Base-by-base conservation (phyloP, 2,888 invertebrate genomes). In the Drosophila heteroneura region DNA sequence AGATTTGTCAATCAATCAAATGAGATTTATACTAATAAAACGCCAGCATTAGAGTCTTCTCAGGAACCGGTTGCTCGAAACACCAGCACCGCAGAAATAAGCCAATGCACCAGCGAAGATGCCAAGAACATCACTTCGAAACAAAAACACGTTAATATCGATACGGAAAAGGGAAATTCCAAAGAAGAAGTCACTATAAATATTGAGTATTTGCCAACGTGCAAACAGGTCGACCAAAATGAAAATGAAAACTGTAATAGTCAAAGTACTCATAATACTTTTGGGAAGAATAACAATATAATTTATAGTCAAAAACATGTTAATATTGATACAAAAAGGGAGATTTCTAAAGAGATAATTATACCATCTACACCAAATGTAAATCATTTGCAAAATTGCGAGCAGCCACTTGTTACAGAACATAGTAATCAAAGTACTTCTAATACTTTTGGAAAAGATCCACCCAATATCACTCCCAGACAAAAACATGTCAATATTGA, bases 1-100 rank as follows among this genome's bases (percentile, higher is more conserved):
- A 65, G 74, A 62, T 90, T 85, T 76, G 85, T 90, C 54, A 85
- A 74, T 68, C 56, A 70, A 41, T 53, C 62, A 49, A 75, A 65
- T 62, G 57, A 71, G n/a, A 16, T 37, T 51, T 19, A 57, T 26
- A 52, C 51, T 22, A 30, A 37, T 9, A n/a, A 33, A 32, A 1
- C 33, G 22, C 30, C 52, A 32, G 26, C 44, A 52, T 32, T 54
- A 16, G 30, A 33, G n/a, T n/a, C 52, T 22, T 16, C 22, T 12
- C 22, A 54, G 14, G n/a, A 70, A 14, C n/a, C 47, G n/a, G 37
- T 62, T 16, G 26, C 14, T n/a, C 58, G 2, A 19, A 10, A 16
- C 14, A 22, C 12, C 3, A 19, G 44, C 22, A 22, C 22, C 5
- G 16, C 12, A 32, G 44, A 44, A 30, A 30, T 5, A 30, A n/a